Evolutionary conservation across 2,113 vertebrate genomes (phyloP).

Genomic region (Phrynosoma platyrhinos): DNA sequence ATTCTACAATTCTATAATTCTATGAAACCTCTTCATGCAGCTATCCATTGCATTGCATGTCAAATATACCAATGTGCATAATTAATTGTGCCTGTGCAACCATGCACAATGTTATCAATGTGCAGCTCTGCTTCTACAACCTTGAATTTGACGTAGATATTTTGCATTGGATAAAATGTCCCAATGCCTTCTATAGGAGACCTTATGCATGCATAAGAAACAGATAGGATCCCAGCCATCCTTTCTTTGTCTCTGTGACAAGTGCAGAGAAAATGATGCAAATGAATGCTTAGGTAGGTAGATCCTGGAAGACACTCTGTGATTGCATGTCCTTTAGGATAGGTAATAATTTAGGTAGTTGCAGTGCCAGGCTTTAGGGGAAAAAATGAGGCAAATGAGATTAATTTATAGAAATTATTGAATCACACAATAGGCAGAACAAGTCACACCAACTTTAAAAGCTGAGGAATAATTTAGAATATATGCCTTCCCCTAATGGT

Average conservation of each 20-base stretch:
- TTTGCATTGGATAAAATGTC: constrained; percentile 54
- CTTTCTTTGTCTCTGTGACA: constrained; percentile 45
- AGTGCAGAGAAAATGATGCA: constrained; percentile 59
- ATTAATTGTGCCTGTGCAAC: no score
- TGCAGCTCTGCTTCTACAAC: no score
- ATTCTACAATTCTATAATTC: no score
- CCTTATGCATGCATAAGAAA: no score
- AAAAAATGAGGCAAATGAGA: constrained; percentile 75
- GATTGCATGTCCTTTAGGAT: no score
- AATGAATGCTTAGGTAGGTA: constrained; percentile 53
- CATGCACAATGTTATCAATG: no score
- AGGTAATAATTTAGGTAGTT: constrained; percentile 66
- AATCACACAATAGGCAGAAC: constrained; percentile 69
- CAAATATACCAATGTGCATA: no score
- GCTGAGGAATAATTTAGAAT: constrained; percentile 64
- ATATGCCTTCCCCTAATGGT: constrained; percentile 71
- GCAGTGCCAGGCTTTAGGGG: constrained; percentile 67
- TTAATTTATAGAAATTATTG: constrained; percentile 77
- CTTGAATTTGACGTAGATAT: no score
- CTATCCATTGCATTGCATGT: no score
- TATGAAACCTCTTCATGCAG: no score
- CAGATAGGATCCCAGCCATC: no score
- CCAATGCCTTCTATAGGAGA: constrained; percentile 54
- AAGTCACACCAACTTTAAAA: constrained; percentile 63
- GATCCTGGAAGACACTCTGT: constrained; percentile 60